Percentiles rank a stretch among this genome's conserved stretches.
phyloP scores from a whole-genome alignment of 2,888 invertebrate genomes.

The Ashinkailepas kermadecensis region DNA sequence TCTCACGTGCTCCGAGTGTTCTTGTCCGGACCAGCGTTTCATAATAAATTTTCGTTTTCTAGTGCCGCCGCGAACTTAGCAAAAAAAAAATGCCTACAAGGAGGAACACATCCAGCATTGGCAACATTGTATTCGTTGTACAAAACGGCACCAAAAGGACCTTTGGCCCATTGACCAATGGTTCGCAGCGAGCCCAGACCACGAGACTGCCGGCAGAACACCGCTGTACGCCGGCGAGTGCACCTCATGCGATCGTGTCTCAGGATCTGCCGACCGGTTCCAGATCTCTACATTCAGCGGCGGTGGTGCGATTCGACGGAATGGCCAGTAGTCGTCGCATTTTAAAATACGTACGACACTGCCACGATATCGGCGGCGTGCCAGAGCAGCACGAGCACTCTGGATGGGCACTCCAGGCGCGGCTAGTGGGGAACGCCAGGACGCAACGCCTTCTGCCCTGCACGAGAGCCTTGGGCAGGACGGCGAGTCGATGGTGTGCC shows the following conservation, averaged over 20 bases:
- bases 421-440: no score
- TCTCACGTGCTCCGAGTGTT: not conserved
- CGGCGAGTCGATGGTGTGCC: no score
- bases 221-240: not conserved
- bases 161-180: not conserved
- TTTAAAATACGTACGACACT: not conserved
- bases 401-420: no score
- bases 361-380: constrained; percentile 76
- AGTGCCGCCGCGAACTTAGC: no score
- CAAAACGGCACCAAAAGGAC: not conserved
- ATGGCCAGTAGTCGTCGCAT: not conserved
- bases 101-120: not conserved
- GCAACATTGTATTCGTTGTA: not conserved
- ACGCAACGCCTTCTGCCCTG: no score
- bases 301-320: not conserved
- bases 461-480: no score
- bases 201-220: not conserved
- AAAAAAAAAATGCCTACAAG: no score
- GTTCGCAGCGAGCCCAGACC: not conserved
- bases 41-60: not conserved
- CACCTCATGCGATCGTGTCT: not conserved
- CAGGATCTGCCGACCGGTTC: not conserved
- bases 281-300: not conserved
- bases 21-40: not conserved
- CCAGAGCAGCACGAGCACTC: constrained; percentile 45